Evolutionary conservation across 2,797 vertebrate genomes (phyloP).

Genomic region (Euphonia xanthogaster): DNA sequence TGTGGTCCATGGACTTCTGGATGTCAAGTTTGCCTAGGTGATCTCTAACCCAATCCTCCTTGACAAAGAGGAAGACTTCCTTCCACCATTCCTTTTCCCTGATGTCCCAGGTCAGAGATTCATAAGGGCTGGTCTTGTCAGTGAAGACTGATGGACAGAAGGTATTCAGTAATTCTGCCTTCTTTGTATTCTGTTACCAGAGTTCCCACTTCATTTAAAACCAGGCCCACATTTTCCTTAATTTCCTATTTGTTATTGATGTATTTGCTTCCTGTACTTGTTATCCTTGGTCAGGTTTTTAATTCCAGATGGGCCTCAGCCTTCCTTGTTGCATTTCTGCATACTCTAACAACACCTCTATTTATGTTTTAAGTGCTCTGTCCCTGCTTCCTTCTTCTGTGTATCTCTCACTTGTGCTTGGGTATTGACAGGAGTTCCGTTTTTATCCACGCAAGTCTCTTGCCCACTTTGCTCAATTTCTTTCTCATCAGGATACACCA

Average conservation of each 20-base stretch:
- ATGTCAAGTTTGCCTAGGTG: background rate
- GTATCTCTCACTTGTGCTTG: background rate
- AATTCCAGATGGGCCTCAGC: background rate
- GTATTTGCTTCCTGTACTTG: background rate
- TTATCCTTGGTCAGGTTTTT: background rate
- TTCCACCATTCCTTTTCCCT: background rate
- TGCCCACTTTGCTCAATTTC: background rate
- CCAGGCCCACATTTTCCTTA: background rate
- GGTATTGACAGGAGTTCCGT: background rate
- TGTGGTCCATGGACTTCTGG: fast-evolving
- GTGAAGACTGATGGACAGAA: background rate
- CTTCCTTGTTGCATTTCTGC: background rate
- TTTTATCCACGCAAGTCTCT: background rate
- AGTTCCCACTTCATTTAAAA: background rate
- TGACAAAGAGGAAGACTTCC: fast-evolving
- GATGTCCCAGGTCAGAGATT: background rate
- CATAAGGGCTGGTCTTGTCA: background rate
- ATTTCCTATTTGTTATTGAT: background rate
- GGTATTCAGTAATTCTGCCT: background rate
- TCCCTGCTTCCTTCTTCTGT: background rate
- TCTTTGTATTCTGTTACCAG: background rate
- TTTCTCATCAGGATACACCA: background rate
- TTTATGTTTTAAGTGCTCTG: background rate
- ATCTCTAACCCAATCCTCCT: background rate
- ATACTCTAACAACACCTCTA: background rate